Evolutionary conservation across 1,140 invertebrate species (phyloP), one percentile per base, ranked within the genome.

Genomic region (Hestina assimilis): DNA sequence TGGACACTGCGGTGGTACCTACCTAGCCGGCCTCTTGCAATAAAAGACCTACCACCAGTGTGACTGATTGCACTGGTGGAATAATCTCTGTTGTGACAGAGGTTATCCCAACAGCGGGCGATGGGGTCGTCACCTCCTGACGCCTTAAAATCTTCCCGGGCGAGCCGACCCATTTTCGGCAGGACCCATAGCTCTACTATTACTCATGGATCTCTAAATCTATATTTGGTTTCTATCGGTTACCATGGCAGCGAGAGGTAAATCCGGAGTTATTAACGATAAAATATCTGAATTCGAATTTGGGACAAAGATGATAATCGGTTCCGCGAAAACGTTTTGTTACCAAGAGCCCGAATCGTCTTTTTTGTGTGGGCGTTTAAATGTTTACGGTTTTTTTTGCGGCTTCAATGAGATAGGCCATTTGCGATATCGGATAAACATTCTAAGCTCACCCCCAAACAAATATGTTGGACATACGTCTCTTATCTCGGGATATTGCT

Each of bases 401-500:
- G 33, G 15, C 19, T 19, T 21, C 19, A 21, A 47, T 12, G 20
- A 12, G 28, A 21, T 35, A 35, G 19, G 28, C n/a, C 19, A 15
- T 54, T 45, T 35, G 11, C 42, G 29, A 55, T 24, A 55, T 26
- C 42, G 38, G 51, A 54, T 54, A 54, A 54, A 51, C 21, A 38
- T 28, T 21, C 20, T 38, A 19, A 28, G 46, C n/a, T n/a, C 38
- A 17, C n/a, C 20, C 23, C 38, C 21, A 7, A 15, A 8, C 41
- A 15, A 7, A 21, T 42, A 29, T 35, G 40, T 14, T 19, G 43
- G 21, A 8, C 17, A 52, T 38, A 3, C 28, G 5, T 38, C 15
- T 38, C 19, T 3, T 38, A 33, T 14, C 14, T 7, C 12, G 12
- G 15, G 31, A 4, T 5, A 33, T 12, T 33, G 31, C 15, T 33